Evolutionary conservation across 2,888 invertebrate genomes (phyloP).

Genomic region (Stenodera caucasica): DNA sequence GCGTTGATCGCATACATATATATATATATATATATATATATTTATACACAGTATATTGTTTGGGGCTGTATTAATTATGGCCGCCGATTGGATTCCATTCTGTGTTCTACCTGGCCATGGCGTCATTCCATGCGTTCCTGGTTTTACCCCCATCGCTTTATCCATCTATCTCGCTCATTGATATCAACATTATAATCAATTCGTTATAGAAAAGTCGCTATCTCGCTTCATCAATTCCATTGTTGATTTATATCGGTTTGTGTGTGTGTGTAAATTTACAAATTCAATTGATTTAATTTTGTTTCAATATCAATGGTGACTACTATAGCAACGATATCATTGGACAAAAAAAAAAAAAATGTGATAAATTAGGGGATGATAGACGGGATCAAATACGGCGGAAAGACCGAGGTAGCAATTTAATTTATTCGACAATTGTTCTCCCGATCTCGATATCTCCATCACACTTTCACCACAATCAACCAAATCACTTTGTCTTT

Average conservation of each 20-base stretch:
- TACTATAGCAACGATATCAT: not conserved
- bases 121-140: slow-evolving; percentile 50
- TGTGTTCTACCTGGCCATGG: slow-evolving; percentile 50
- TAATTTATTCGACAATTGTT: slow-evolving; percentile 27
- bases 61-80: slow-evolving; percentile 54
- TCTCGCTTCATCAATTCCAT: not conserved
- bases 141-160: slow-evolving; percentile 27
- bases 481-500: not conserved
- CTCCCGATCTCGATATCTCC: slow-evolving; percentile 14
- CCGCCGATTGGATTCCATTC: slow-evolving; percentile 52
- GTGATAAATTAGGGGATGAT: not conserved
- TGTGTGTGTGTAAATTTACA: too few species aligned
- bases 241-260: not conserved
- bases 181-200: not conserved
- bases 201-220: too few species aligned
- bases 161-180: slow-evolving; percentile 14
- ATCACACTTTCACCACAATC: slow-evolving; percentile 8
- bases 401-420: slow-evolving; percentile 26
- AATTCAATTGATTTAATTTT: too few species aligned
- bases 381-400: not conserved
- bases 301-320: not conserved
- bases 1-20: slow-evolving; percentile 22
- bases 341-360: too few species aligned
- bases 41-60: slow-evolving; percentile 43
- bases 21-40: not conserved